phyloP scores from a whole-genome alignment of 2,888 invertebrate species.

The Linnaemya tessellans region DNA sequence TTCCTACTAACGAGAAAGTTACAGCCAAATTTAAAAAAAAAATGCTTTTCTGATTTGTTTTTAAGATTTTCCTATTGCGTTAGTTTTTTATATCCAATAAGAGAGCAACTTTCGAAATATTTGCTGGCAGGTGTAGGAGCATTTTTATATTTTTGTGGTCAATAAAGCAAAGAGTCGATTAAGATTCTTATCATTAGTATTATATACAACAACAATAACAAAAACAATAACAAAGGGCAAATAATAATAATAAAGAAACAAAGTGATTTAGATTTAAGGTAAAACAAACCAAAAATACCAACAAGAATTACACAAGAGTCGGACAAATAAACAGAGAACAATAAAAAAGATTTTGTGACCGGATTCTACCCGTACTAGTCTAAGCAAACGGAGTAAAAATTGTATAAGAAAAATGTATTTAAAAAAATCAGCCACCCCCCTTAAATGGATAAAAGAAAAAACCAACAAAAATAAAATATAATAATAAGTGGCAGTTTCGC shows the following conservation, averaged over 20 bases:
- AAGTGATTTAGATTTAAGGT: not conserved
- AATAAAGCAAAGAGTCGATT: slow-evolving; percentile 65
- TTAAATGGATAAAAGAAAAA: too few relatives aligned
- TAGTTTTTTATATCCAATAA: not conserved
- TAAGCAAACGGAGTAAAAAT: too few relatives aligned
- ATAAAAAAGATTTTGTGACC: not conserved
- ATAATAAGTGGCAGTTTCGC: too few relatives aligned
- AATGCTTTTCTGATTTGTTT: not conserved
- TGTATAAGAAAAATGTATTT: too few relatives aligned
- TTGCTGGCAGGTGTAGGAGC: slow-evolving; percentile 40
- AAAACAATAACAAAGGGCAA: not conserved
- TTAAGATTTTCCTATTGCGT: not conserved
- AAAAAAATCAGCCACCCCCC: too few relatives aligned
- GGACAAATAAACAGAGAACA: not conserved
- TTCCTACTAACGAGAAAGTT: too few relatives aligned
- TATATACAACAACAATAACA: slow-evolving; percentile 24
- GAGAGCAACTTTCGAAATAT: slow-evolving; percentile 27
- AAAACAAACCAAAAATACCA: not conserved
- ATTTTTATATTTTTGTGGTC: slow-evolving; percentile 67
- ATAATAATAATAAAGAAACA: not conserved
- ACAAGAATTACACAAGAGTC: not conserved
- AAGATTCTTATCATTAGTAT: slow-evolving; percentile 45
- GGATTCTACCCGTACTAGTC: too few relatives aligned
- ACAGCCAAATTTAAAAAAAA: not conserved
- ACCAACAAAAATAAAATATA: too few relatives aligned